Evolutionary conservation across 2,888 invertebrate species (phyloP).

Genomic region (Tolmerus cingulatus): DNA sequence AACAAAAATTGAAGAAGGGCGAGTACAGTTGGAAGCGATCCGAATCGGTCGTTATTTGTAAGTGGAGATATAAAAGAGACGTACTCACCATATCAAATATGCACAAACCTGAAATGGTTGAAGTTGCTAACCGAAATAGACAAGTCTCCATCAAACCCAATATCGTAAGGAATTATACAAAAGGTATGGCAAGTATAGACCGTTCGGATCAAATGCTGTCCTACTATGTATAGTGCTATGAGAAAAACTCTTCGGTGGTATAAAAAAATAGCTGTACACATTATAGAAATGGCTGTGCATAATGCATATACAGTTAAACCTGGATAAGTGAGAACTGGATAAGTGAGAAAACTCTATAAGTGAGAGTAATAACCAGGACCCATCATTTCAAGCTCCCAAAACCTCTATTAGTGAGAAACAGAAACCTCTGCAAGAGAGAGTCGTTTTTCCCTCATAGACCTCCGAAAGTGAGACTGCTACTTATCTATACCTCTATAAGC

Average conservation of each 20-base stretch:
- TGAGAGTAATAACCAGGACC: too few relatives aligned
- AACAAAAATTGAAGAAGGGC: conserved; percentile 6
- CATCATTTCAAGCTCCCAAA: too few relatives aligned
- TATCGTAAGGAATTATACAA: conserved; percentile 43
- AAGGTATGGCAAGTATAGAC: conserved; percentile 32
- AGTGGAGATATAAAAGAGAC: neutral
- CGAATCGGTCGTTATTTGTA: conserved; percentile 15
- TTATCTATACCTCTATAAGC: too few relatives aligned
- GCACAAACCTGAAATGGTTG: neutral
- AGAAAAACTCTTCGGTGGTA: conserved; percentile 23
- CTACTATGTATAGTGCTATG: conserved; percentile 24
- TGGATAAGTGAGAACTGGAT: too few relatives aligned
- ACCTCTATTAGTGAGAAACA: too few relatives aligned
- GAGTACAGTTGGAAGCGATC: conserved; percentile 1
- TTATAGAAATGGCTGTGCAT: conserved; percentile 16
- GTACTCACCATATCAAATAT: conserved; percentile 19
- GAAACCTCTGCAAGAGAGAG: too few relatives aligned
- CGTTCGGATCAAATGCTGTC: conserved; percentile 4
- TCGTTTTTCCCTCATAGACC: too few relatives aligned
- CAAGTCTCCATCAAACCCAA: neutral
- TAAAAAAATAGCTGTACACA: conserved; percentile 17
- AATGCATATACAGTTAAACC: too few relatives aligned
- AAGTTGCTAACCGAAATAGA: conserved; percentile 11
- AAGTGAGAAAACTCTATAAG: too few relatives aligned
- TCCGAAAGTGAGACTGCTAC: too few relatives aligned